Conservation (phyloP, 1,140 invertebrate genomes). For the Chymomyza costata region DNA sequence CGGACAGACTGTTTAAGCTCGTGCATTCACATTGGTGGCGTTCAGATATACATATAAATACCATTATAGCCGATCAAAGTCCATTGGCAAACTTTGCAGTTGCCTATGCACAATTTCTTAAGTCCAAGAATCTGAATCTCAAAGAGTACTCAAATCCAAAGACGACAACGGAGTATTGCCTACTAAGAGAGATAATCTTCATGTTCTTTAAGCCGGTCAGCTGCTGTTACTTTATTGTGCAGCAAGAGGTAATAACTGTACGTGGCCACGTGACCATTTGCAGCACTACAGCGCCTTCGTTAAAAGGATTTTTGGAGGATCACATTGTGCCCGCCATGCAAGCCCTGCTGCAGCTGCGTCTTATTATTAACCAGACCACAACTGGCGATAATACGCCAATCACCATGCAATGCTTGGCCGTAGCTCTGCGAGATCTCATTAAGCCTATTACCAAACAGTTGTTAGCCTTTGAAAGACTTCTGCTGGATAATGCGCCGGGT, state of each 20-base stretch:
- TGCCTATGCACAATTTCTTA: conserved; percentile 33
- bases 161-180: conserved; percentile 45
- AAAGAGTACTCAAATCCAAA: conserved; percentile 25
- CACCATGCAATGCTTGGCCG: conserved; percentile 54
- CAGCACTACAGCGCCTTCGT: conserved; percentile 28
- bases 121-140: conserved; percentile 9
- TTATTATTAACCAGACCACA: conserved; percentile 15
- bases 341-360: conserved; percentile 40
- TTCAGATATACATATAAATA: conserved; percentile 15
- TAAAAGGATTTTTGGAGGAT: conserved; percentile 10
- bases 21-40: conserved; percentile 54
- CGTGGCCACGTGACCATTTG: conserved; percentile 43
- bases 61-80: neutral
- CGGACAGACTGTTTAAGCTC: neutral
- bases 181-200: conserved; percentile 63
- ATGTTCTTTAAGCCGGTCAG: conserved; percentile 55
- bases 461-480: conserved; percentile 34
- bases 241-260: conserved; percentile 31
- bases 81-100: conserved; percentile 48
- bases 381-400: too few relatives aligned
- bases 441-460: conserved; percentile 39
- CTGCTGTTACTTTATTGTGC: conserved; percentile 59
- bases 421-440: conserved; percentile 44
- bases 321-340: conserved; percentile 36
- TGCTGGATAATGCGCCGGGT: too few relatives aligned